phyloP scores from a whole-genome alignment of 2,888 invertebrate species.

The Rhogogaster chlorosoma region DNA sequence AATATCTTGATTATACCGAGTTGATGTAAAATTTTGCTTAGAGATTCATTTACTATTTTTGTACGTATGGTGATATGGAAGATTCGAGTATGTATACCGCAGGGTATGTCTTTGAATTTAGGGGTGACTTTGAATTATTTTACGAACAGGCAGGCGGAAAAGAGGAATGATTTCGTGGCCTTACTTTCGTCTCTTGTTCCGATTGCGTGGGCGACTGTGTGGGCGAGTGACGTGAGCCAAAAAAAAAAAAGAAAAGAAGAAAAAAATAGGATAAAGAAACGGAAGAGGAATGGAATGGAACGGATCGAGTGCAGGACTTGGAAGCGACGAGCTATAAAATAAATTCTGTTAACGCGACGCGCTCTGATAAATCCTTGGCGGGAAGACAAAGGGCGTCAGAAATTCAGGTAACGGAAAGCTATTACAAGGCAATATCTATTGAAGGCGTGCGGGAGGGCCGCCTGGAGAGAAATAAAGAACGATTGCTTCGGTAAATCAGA shows the following conservation, averaged over 20 bases:
- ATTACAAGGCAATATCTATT: constrained; percentile 78
- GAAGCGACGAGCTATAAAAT: constrained; percentile 51
- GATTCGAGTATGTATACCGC: background rate
- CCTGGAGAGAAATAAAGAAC: constrained; percentile 78
- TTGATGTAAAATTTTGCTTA: too few species aligned
- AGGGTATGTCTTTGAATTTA: background rate
- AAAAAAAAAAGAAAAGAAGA: background rate
- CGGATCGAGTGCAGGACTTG: constrained; percentile 36
- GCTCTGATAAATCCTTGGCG: constrained; percentile 61
- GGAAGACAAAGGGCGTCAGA: constrained; percentile 56
- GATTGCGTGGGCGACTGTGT: background rate
- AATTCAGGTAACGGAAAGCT: constrained; percentile 77
- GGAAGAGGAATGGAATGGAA: constrained; percentile 27
- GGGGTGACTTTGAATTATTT: background rate
- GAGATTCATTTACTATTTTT: too few species aligned
- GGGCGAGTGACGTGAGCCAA: background rate
- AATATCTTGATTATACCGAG: too few species aligned
- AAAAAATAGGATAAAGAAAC: constrained; percentile 23
- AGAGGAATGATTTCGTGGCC: background rate
- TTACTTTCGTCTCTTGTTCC: background rate
- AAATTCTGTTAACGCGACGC: constrained; percentile 55
- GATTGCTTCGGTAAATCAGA: constrained; percentile 78
- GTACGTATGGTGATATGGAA: too few species aligned
- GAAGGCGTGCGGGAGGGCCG: constrained; percentile 75
- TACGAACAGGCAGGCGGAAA: background rate